These are phyloP conservation scores for Ferrisia virgata DNA, from an alignment of 2,888 invertebrate species.

Conservation along the genomic window DNA sequence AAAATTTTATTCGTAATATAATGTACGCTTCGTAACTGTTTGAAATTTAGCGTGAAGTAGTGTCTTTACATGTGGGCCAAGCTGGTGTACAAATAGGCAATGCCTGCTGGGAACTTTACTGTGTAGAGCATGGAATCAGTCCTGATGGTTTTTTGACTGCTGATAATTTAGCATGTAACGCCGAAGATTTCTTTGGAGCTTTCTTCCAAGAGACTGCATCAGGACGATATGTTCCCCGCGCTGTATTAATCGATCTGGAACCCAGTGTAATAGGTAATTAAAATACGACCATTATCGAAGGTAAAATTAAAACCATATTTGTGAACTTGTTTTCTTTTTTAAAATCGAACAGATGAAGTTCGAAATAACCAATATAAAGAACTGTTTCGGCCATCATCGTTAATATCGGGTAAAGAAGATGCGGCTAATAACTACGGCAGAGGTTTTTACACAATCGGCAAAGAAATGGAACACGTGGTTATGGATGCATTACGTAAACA, in stretches of 20 bases:
- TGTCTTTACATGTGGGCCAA: constrained; percentile 55
- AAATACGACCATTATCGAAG: background rate
- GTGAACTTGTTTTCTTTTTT: background rate
- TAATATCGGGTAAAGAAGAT: constrained; percentile 67
- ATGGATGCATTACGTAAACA: no score
- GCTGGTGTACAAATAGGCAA: constrained; percentile 54
- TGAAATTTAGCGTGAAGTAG: constrained; percentile 53
- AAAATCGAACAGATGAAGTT: constrained; percentile 84
- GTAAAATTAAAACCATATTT: background rate
- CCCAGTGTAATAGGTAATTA: constrained; percentile 60
- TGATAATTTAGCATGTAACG: constrained; percentile 56
- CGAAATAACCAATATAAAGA: constrained; percentile 77
- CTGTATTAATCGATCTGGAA: constrained; percentile 62
- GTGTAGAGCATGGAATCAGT: constrained; percentile 54
- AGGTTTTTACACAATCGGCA: no score
- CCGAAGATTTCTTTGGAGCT: constrained; percentile 55
- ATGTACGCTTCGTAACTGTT: background rate
- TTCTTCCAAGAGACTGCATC: constrained; percentile 58
- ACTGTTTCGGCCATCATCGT: constrained; percentile 65
- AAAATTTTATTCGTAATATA: no score
- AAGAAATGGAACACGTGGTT: no score
- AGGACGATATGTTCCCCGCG: constrained; percentile 62
- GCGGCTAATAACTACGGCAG: no score
- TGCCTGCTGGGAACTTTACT: constrained; percentile 53
- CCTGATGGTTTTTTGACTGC: constrained; percentile 58